Conservation (phyloP, 2,797 vertebrate genomes). For the Dryobates pubescens region DNA sequence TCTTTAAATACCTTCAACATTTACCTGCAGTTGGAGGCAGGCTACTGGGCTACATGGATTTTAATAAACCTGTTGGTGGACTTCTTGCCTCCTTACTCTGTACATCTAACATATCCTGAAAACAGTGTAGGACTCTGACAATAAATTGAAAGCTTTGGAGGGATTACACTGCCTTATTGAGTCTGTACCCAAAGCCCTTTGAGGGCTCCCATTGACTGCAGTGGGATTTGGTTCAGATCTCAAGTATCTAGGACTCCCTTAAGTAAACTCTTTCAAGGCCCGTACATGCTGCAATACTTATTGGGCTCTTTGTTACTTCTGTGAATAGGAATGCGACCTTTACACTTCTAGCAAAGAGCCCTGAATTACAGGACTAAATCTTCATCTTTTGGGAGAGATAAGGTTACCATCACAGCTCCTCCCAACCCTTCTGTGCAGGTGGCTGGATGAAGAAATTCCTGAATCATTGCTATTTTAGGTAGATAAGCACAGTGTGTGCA, state of each 20-base stretch:
- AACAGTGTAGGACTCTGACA: not conserved
- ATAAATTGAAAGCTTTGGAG: conserved; percentile 29
- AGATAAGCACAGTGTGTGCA: not conserved
- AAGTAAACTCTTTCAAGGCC: conserved; percentile 52
- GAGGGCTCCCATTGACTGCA: conserved; percentile 42
- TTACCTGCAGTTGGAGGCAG: not conserved
- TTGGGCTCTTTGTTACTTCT: conserved; percentile 41
- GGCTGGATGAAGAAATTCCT: not conserved
- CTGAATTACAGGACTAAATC: conserved; percentile 28
- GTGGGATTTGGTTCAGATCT: conserved; percentile 52
- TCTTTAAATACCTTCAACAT: not conserved
- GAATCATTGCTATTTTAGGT: not conserved
- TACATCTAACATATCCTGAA: not conserved
- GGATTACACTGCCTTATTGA: conserved; percentile 55
- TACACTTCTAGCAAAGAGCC: conserved; percentile 13
- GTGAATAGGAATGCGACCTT: conserved; percentile 51
- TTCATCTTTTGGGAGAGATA: not conserved
- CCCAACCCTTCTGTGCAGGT: conserved; percentile 9
- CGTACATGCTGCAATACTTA: conserved; percentile 3
- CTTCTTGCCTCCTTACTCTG: not conserved
- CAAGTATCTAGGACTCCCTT: conserved; percentile 28
- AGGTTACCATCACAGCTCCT: conserved; percentile 37
- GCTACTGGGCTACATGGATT: not conserved
- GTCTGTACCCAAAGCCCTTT: conserved; percentile 21
- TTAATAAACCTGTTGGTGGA: conserved; percentile 14